Percentiles rank a stretch among this genome's conserved stretches.
These are phyloP conservation scores for Menidia menidia DNA, from an alignment of 2,797 vertebrate species.

Conservation along the genomic window DNA sequence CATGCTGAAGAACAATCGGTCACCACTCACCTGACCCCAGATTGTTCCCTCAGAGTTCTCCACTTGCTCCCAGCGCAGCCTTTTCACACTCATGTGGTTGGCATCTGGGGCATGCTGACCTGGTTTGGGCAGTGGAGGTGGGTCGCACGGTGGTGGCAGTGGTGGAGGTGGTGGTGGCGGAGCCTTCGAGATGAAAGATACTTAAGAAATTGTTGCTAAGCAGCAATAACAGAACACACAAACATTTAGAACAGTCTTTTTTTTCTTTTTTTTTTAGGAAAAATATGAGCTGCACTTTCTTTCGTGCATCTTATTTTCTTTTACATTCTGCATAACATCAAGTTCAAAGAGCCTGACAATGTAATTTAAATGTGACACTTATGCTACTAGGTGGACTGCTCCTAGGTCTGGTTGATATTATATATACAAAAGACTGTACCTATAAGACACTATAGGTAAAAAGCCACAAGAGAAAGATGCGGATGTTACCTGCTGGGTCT, in stretches of 20 bases:
- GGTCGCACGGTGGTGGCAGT: constrained; percentile 80
- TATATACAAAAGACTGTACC: too few species aligned
- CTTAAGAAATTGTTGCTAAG: not conserved
- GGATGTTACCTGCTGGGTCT: constrained; percentile 64
- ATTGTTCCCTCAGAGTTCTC: constrained; percentile 99
- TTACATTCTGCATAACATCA: too few species aligned
- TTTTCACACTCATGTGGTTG: constrained; percentile 98
- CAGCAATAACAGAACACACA: not conserved
- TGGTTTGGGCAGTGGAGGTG: constrained; percentile 83
- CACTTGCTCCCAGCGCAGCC: constrained; percentile 98
- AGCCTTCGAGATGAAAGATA: constrained; percentile 51
- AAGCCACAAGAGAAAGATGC: not conserved
- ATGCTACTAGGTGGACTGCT: constrained; percentile 23
- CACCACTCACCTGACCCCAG: constrained; percentile 91
- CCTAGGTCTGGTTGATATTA: too few species aligned
- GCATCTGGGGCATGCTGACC: constrained; percentile 85
- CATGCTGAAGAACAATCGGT: not conserved
- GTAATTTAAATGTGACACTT: constrained; percentile 2
- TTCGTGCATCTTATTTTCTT: too few species aligned
- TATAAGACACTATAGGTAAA: too few species aligned
- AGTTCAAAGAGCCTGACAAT: not conserved
- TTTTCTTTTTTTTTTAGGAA: too few species aligned
- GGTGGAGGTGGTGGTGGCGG: constrained; percentile 81
- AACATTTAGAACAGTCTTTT: not conserved
- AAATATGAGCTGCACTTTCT: too few species aligned